phyloP scores from a whole-genome alignment of 2,797 vertebrate species.

The Trachurus trachurus region DNA sequence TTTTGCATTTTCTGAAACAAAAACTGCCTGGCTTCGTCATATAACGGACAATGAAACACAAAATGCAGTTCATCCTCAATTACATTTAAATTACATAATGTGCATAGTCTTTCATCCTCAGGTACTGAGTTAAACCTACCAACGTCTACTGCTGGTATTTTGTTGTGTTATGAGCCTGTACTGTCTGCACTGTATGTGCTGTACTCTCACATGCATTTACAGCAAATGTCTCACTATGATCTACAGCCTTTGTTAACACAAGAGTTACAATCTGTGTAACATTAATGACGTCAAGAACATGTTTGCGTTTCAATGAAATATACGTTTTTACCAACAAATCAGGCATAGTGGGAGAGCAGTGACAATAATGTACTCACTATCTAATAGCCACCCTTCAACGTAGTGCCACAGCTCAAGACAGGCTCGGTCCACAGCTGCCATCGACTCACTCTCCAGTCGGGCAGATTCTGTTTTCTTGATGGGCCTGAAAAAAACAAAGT shows the following conservation, averaged over 20 bases:
- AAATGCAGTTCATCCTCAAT: no score
- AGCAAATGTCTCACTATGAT: no score
- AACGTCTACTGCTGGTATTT: no score
- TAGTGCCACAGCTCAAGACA: conserved; percentile 85
- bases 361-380: conserved; percentile 63
- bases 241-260: neutral
- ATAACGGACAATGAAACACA: no score
- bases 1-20: no score
- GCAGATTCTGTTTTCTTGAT: neutral
- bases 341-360: neutral
- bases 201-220: no score
- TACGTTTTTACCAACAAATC: neutral
- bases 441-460: conserved; percentile 80
- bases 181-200: neutral
- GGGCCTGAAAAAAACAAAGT: conserved; percentile 65
- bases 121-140: no score
- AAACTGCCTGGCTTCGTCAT: no score
- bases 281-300: neutral
- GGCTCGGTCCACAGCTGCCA: conserved; percentile 74
- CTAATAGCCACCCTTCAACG: accelerated
- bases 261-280: neutral
- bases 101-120: no score
- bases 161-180: no score
- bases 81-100: no score
- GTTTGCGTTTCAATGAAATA: neutral